Evolutionary conservation across 1,140 invertebrate genomes (phyloP), one percentile per base, ranked within the genome.

Genomic region (Aleiodes sp.): DNA sequence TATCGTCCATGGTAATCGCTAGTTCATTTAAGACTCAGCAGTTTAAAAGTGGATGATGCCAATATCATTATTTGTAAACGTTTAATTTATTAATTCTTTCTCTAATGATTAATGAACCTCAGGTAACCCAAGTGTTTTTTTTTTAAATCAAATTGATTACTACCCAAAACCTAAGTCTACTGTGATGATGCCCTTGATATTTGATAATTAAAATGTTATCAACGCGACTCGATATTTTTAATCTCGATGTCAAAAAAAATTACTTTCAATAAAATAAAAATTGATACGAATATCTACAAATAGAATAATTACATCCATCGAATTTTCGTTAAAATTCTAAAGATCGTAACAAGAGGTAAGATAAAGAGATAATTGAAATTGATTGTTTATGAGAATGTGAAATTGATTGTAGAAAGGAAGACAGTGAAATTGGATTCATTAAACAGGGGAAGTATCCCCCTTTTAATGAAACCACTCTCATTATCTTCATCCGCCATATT

Each of bases 151-250:
- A 37, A 33, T 39, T 66, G 9, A 31, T 31, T 7, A 52, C 39
- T 37, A 61, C 31, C 33, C 59, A 37, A 16, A 59, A 56, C 46
- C 35, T 62, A 72, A 74, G 41, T 68, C 70, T 73, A 73, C 65
- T 41, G 65, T 70, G 71, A 72, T 74, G 73, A 72, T 77, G 70
- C 72, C 70, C 73, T 73, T 68, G 33, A 72, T 56, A 72, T 70
- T 41, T 62, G 66, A 71, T 71, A 71, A 70, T 70, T 75, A 75
- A 65, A 76, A 46, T 14, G n/a, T n/a, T n/a, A n/a, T n/a, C n/a
- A n/a, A n/a, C n/a, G n/a, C n/a, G 16, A 46, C 16, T 46, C 46
- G 21, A 9, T n/a, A n/a, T 24, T 24, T 21, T 24, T 21, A 26
- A 52, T 52, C 21, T 52, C 46, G 21, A n/a, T n/a, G n/a, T n/a